phyloP scores from a whole-genome alignment of 2,888 invertebrate genomes.

The Drosophila paranaensis region DNA sequence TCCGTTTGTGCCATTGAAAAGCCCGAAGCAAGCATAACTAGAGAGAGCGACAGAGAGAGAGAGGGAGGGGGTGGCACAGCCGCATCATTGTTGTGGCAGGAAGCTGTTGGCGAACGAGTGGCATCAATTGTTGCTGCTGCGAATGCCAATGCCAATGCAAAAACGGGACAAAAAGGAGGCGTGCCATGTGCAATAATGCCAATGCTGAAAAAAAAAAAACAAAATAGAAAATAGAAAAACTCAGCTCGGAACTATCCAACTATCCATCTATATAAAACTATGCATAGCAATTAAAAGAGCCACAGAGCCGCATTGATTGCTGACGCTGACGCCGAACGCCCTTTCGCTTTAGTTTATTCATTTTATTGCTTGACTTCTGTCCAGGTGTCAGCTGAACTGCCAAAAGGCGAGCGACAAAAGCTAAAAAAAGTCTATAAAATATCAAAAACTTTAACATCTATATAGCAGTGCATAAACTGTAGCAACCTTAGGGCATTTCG shows the following conservation, averaged over 20 bases:
- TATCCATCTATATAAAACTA: constrained; percentile 43
- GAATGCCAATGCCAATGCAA: constrained; percentile 14
- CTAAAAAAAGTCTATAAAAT: not conserved
- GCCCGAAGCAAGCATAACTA: constrained; percentile 31
- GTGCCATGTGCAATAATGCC: constrained; percentile 19
- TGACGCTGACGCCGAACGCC: constrained; percentile 41
- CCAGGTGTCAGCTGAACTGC: not conserved
- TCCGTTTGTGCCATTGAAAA: constrained; percentile 46
- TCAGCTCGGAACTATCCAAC: constrained; percentile 23
- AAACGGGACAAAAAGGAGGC: not conserved
- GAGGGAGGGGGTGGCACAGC: not conserved
- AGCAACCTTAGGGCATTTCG: constrained; percentile 15
- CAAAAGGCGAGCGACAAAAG: constrained; percentile 4
- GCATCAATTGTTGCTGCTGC: constrained; percentile 47
- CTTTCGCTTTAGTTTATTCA: constrained; percentile 25
- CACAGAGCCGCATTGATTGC: constrained; percentile 67
- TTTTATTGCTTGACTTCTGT: constrained; percentile 11
- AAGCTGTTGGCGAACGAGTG: constrained; percentile 39
- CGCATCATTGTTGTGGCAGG: constrained; percentile 64
- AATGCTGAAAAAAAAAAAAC: not conserved
- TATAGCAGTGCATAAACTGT: not conserved
- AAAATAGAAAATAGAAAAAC: not conserved
- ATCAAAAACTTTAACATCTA: not conserved
- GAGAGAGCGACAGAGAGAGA: not conserved
- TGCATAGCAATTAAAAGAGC: constrained; percentile 73